Evolutionary conservation across 2,888 invertebrate genomes (phyloP).

Genomic region (Nebria salina): DNA sequence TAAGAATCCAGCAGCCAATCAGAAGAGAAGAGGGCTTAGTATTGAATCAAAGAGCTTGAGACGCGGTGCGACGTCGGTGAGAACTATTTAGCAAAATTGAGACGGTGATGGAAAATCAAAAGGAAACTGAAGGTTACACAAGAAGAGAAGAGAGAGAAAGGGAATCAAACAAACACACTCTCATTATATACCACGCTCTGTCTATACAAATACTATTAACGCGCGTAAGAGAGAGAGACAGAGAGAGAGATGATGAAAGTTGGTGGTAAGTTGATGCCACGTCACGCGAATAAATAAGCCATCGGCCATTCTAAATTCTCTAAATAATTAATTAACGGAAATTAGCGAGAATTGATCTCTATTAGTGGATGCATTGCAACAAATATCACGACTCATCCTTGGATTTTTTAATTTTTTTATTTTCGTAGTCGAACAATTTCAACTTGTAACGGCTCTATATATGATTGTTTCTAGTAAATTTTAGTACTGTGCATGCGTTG

Average conservation of each 20-base stretch:
- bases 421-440: too few relatives aligned
- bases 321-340: slow-evolving; percentile 42
- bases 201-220: neutral
- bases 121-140: slow-evolving; percentile 26
- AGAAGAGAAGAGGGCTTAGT: slow-evolving; percentile 40
- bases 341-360: slow-evolving; percentile 35
- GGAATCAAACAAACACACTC: neutral
- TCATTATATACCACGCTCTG: neutral
- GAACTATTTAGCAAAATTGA: slow-evolving; percentile 46
- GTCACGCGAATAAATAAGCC: slow-evolving; percentile 38
- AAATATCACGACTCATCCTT: too few relatives aligned
- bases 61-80: neutral
- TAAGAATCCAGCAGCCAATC: slow-evolving; percentile 46
- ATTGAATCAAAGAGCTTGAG: slow-evolving; percentile 26
- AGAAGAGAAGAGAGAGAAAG: neutral
- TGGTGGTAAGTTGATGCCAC: neutral
- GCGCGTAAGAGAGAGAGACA: neutral
- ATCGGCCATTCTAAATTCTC: slow-evolving; percentile 35
- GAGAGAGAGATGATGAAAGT: neutral
- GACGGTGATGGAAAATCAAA: slow-evolving; percentile 46
- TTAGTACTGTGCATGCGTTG: too few relatives aligned
- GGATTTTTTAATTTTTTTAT: too few relatives aligned
- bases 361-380: slow-evolving; percentile 20
- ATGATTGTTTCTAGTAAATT: too few relatives aligned
- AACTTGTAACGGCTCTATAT: too few relatives aligned